Percentiles rank a stretch among this genome's conserved stretches.
phyloP scores from a whole-genome alignment of 2,888 invertebrate genomes.

The Syritta pipiens region DNA sequence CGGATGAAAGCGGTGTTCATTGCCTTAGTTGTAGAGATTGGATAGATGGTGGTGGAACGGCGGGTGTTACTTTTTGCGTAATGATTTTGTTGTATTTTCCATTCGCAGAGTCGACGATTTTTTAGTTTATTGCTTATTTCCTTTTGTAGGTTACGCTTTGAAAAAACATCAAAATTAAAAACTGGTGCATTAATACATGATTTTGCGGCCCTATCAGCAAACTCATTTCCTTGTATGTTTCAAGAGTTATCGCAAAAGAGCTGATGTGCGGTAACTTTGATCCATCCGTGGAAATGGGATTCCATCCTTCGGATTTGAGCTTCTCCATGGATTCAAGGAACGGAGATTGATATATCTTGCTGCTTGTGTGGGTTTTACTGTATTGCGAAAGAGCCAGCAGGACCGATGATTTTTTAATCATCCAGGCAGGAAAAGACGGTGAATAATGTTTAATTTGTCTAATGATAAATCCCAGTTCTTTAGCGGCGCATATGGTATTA shows the following conservation, averaged over 20 bases:
- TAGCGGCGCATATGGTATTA: background rate
- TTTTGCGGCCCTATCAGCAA: constrained; percentile 6
- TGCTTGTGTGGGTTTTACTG: background rate
- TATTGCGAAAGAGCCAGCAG: background rate
- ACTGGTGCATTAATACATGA: background rate
- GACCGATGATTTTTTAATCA: background rate
- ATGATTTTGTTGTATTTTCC: no score
- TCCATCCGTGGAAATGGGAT: background rate
- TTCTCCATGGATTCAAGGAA: background rate
- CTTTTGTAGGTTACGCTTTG: background rate
- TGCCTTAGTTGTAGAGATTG: background rate
- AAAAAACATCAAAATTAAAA: background rate
- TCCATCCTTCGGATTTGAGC: background rate
- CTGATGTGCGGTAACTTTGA: background rate
- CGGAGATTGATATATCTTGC: background rate
- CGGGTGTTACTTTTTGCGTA: background rate
- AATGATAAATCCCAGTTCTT: background rate
- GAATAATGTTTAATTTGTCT: background rate
- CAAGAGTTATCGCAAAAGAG: background rate
- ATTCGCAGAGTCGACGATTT: no score
- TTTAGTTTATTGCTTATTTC: no score
- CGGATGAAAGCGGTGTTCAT: background rate
- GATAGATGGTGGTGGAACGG: background rate
- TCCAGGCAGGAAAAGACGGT: background rate
- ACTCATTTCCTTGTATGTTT: background rate